phyloP scores from a whole-genome alignment of 92 coral and sea anemone genomes.

The Palythoa caribaeorum region DNA sequence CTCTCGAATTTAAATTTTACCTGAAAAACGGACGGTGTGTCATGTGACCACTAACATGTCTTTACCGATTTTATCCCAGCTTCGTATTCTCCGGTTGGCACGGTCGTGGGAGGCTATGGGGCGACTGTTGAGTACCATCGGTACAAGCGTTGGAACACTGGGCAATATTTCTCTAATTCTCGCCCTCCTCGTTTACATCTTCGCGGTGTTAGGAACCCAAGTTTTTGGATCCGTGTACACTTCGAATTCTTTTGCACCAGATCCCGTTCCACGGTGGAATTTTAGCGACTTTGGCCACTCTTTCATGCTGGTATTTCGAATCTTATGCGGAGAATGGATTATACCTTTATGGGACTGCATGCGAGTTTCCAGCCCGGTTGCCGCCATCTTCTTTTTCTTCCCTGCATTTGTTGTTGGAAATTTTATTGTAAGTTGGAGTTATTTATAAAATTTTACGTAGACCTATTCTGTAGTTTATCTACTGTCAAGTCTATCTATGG shows the following conservation, averaged over 20 bases:
- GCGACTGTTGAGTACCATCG: slow-evolving; percentile 39
- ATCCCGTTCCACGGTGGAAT: slow-evolving; percentile 65
- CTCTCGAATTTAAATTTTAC: too few species aligned
- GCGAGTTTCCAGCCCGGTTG: slow-evolving; percentile 56
- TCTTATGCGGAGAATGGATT: slow-evolving; percentile 70
- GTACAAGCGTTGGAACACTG: slow-evolving; percentile 46
- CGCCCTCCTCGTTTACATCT: slow-evolving; percentile 54
- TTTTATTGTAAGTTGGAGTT: slow-evolving; percentile 54
- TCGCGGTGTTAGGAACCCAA: slow-evolving; percentile 61
- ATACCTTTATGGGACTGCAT: slow-evolving; percentile 67
- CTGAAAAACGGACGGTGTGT: too few species aligned
- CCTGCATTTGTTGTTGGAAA: slow-evolving; percentile 65
- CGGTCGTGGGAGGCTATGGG: slow-evolving; percentile 58
- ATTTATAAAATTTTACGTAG: neutral
- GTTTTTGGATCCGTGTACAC: slow-evolving; percentile 58
- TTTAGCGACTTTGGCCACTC: slow-evolving; percentile 64
- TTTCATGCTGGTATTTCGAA: slow-evolving; percentile 63
- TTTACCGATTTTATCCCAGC: neutral
- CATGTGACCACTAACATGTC: too few species aligned
- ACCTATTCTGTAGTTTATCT: too few species aligned
- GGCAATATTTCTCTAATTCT: slow-evolving; percentile 48
- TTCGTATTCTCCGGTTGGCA: slow-evolving; percentile 57
- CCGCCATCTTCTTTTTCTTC: slow-evolving; percentile 50
- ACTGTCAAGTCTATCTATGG: too few species aligned
- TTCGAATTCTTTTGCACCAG: slow-evolving; percentile 32